Evolutionary conservation across 2,888 invertebrate species (phyloP), one percentile per base, ranked within the genome.

Genomic region (Bombylius major): DNA sequence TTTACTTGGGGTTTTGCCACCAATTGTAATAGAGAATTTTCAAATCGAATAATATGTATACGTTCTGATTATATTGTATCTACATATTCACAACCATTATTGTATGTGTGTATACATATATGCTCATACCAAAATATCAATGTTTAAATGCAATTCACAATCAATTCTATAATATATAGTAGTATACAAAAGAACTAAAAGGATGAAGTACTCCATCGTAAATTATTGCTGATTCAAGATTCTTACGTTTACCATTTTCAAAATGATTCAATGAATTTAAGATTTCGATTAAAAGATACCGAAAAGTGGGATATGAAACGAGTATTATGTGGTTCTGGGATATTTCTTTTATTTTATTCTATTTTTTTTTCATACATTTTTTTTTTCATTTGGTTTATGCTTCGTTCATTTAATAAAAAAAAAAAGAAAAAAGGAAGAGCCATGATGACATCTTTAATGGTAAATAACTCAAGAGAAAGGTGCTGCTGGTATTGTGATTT

Each of bases 241-340:
- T 50, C 31, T 36, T 47, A 34, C 51, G 36, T 57, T 47, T 45
- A 46, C 54, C 47, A 51, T 53, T 44, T 36, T 42, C 39, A 50
- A 57, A 50, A 57, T 57, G 57, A 57, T 54, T 57, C 54, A 57
- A 23, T 45, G 51, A 48, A 44, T 51, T 48, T 34, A 51, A 57
- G 57, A 57, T 54, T 57, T 54, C 54, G 57, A 57, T 54, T 57
- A 54, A 57, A 57, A 54, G 57, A 57, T 57, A 54, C 47, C 36
- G 36, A 50, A 54, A 49, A 36, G 54, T 54, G 47, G 44, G 49
- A 32, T 23, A 31, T 32, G 11, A 4, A 42, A 42, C 11, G 39
- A 42, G 11, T 11, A 42, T 42, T 42, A 11, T 36, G 34, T 42
- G 39, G 39, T 42, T 23, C 23, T 42, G 39, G 1, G 4, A 42